Evolutionary conservation across 2,797 vertebrate genomes (phyloP), one percentile per base, ranked within the genome.

Genomic region (Galaxias olidus): DNA sequence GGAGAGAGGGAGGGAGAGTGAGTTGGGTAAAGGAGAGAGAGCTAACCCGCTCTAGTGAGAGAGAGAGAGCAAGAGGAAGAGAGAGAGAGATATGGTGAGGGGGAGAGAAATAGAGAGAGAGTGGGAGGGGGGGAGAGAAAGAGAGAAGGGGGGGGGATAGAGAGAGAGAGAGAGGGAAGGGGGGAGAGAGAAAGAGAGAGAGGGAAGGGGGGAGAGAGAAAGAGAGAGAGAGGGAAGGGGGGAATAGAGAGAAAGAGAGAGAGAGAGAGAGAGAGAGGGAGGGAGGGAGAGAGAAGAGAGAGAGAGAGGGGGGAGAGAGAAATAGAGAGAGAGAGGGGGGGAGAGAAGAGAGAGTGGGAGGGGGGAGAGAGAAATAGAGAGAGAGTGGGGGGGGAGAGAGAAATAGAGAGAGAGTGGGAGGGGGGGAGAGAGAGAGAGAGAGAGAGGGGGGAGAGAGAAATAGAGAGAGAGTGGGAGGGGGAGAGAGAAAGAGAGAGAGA

Each of bases 321-420:
- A 14, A 50, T n/a, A 8, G 48, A 50, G 49, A 17, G n/a, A 17
- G n/a, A 17, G 49, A 19, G 49, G 14, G 3, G 4, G 1, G 10
- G 48, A 12, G 48, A 50, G 14, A n/a, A 50, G 48, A 51, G 49
- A 17, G 18, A 17, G 4, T 6, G 49, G n/a, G 14, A 9, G 18
- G n/a, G 15, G 15, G 14, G 5, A 9, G 13, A 51, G 14, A 18
- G 15, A 17, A 51, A 17, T 4, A 17, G 49, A 19, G n/a, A 9
- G 1, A 15, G 63, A 78, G 61, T 67, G 66, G 70, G 5, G 18
- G n/a, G 15, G 49, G 49, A 19, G 18, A 51, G 49, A 51, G 14
- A 17, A 51, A 18, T 8, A 3, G 48, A 4, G 53, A 55, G 53
- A 13, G 19, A 40, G 52, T 19, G n/a, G 44, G 42, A 9, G 57